These are phyloP conservation scores for Theristicus caerulescens DNA, from an alignment of 2,113 vertebrate species.

Conservation along the genomic window DNA sequence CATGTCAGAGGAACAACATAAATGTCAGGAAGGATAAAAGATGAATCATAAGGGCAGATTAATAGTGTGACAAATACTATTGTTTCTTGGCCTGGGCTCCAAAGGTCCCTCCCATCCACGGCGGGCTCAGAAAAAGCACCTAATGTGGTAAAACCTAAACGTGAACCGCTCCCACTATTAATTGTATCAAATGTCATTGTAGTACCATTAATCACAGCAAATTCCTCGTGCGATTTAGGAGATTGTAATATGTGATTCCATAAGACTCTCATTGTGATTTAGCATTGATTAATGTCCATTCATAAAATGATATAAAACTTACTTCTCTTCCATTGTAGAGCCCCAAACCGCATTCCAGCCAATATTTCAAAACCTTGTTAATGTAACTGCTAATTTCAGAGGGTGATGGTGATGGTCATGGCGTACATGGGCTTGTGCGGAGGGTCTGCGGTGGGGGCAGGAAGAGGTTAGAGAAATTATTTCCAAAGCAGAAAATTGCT, in stretches of 20 bases:
- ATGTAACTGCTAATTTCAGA: slow-evolving; percentile 52
- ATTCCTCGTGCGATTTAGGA: slow-evolving; percentile 14
- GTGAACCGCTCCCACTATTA: background rate
- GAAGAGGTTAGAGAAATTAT: slow-evolving; percentile 37
- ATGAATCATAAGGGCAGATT: background rate
- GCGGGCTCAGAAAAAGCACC: background rate
- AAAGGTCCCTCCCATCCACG: background rate
- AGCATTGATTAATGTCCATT: slow-evolving; percentile 48
- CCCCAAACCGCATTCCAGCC: background rate
- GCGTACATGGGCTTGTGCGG: background rate
- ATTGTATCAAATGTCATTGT: background rate
- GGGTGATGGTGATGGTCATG: slow-evolving; percentile 21
- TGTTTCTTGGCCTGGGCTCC: background rate
- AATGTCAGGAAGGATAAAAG: background rate
- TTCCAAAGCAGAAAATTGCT: slow-evolving; percentile 44
- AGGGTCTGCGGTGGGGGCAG: slow-evolving; percentile 16
- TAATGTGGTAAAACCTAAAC: background rate
- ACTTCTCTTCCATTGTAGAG: slow-evolving; percentile 21
- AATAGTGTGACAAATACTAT: background rate
- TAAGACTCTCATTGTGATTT: slow-evolving; percentile 57
- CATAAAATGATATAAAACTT: slow-evolving; percentile 64
- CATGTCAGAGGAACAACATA: background rate
- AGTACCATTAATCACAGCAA: background rate
- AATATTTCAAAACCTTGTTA: slow-evolving; percentile 58
- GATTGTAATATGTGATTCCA: slow-evolving; percentile 43